Conservation (phyloP, 1,140 invertebrate species). For the Chymomyza costata region DNA sequence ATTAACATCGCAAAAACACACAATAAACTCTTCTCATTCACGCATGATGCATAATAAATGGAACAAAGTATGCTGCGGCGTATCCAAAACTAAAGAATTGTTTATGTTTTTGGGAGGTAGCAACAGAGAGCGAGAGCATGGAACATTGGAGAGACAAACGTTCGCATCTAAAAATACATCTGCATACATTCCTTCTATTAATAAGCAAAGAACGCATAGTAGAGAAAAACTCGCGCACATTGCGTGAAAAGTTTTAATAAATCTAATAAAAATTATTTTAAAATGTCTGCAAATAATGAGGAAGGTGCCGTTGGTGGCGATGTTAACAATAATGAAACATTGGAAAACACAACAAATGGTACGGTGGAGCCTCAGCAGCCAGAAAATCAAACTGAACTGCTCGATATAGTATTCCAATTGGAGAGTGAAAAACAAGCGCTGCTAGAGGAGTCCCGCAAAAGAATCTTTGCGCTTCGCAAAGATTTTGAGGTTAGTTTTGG, state of each 20-base stretch:
- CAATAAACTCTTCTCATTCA: constrained; percentile 47
- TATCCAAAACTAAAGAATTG: constrained; percentile 47
- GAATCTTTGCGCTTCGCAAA: constrained; percentile 65
- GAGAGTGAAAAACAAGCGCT: constrained; percentile 72
- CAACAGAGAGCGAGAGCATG: constrained; percentile 9
- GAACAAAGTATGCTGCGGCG: constrained; percentile 50
- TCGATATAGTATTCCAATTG: constrained; percentile 70
- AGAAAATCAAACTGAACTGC: constrained; percentile 62
- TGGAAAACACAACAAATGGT: constrained; percentile 1
- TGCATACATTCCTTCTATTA: constrained; percentile 63
- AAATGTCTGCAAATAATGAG: constrained; percentile 49
- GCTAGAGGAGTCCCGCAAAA: constrained; percentile 65
- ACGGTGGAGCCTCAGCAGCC: constrained; percentile 18
- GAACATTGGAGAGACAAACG: constrained; percentile 24
- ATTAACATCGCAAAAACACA: constrained; percentile 52
- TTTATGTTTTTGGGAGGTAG: constrained; percentile 28
- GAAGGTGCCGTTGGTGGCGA: constrained; percentile 47
- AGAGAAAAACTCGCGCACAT: constrained; percentile 37
- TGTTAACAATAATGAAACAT: constrained; percentile 57
- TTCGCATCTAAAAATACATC: constrained; percentile 53
- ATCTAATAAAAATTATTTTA: constrained; percentile 23
- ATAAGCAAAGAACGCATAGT: constrained; percentile 52
- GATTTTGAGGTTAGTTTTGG: constrained; percentile 71
- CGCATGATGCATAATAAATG: constrained; percentile 56
- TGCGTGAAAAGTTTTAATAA: constrained; percentile 25